A percentile compares a stretch with the other conserved stretches of the same genome.
Evolutionary conservation across 2,888 invertebrate genomes (phyloP).

Genomic region (Nematopogon swammerdamellus): DNA sequence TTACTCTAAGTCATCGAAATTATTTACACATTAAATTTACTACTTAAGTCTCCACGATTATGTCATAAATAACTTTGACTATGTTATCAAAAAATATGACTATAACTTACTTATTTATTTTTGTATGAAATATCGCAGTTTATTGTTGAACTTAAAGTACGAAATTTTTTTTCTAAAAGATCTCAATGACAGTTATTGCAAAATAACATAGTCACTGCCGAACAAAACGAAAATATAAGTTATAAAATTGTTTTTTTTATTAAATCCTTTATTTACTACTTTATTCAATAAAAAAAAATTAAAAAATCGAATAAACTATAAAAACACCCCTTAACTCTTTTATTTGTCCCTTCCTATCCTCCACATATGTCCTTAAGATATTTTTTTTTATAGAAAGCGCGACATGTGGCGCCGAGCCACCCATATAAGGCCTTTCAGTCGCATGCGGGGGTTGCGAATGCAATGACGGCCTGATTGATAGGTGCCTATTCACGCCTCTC

Average conservation of each 20-base stretch:
- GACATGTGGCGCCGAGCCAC: too few relatives aligned
- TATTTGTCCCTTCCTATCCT: too few relatives aligned
- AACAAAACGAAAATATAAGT: not conserved
- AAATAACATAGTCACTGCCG: conserved; percentile 49
- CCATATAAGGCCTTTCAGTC: too few relatives aligned
- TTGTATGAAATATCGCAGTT: conserved; percentile 1
- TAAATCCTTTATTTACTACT: not conserved
- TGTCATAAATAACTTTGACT: conserved; percentile 34
- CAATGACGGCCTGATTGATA: too few relatives aligned
- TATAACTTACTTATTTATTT: conserved; percentile 15
- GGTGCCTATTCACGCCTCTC: too few relatives aligned
- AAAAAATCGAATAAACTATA: conserved; percentile 4
- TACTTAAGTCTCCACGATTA: conserved; percentile 22
- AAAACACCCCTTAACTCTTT: not conserved
- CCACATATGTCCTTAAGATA: too few relatives aligned
- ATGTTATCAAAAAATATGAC: conserved; percentile 27
- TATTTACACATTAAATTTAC: conserved; percentile 28
- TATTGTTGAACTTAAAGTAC: not conserved
- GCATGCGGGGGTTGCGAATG: too few relatives aligned
- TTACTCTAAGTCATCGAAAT: conserved; percentile 17
- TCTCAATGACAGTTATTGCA: conserved; percentile 34
- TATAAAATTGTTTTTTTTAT: not conserved
- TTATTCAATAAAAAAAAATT: conserved; percentile 3
- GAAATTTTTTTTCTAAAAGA: conserved; percentile 16
- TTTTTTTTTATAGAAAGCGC: too few relatives aligned